A percentile compares a stretch with the other conserved stretches of the same genome.
Evolutionary conservation across 2,888 invertebrate species (phyloP).

Genomic region (Phragmatobia fuliginosa): DNA sequence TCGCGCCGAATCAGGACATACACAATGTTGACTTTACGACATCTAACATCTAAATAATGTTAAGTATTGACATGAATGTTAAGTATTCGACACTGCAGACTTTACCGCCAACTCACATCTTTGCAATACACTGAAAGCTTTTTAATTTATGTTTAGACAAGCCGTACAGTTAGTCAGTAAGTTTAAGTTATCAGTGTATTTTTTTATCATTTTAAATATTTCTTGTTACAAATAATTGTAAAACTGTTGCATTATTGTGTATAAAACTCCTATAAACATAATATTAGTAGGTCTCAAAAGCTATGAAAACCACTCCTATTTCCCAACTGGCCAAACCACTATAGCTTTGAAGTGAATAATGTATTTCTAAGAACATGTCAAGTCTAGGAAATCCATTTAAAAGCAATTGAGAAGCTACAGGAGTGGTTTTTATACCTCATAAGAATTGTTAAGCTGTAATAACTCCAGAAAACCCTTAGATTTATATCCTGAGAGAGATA

Average conservation of each 20-base stretch:
- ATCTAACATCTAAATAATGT: slow-evolving; percentile 18
- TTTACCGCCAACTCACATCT: slow-evolving; percentile 9
- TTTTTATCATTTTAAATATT: background rate
- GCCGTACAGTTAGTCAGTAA: too few species aligned
- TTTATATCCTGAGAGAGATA: slow-evolving; percentile 1
- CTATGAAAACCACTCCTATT: background rate
- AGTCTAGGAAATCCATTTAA: background rate
- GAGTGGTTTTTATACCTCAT: background rate
- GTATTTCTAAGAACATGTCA: background rate
- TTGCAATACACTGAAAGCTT: slow-evolving; percentile 20
- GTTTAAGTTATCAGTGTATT: too few species aligned
- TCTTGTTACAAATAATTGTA: background rate
- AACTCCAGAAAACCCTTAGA: background rate
- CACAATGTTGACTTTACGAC: slow-evolving; percentile 20
- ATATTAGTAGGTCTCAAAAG: background rate
- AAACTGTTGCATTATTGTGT: background rate
- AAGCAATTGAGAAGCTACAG: background rate
- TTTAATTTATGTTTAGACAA: too few species aligned
- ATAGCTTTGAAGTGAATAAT: background rate
- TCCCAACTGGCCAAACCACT: background rate
- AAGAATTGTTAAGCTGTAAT: background rate
- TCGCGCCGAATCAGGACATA: slow-evolving; percentile 16
- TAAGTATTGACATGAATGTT: slow-evolving; percentile 10
- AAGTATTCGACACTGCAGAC: slow-evolving; percentile 12
- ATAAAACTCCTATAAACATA: background rate